Conservation (phyloP, 2,113 vertebrate genomes). For the Fulmarus glacialis region DNA sequence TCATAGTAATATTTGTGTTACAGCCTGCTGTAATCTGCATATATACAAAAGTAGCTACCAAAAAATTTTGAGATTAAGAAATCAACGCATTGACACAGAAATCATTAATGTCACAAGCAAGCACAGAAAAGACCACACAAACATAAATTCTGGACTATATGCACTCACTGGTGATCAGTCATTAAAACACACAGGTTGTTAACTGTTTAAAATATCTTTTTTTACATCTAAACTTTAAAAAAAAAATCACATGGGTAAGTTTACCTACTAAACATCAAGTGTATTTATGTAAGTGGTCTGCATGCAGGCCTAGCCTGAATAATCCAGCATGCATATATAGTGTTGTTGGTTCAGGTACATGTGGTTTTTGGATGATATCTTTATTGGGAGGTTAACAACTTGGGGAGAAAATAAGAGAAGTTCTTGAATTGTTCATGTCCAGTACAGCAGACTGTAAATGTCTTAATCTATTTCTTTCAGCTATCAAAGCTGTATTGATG, state of each 20-base stretch:
- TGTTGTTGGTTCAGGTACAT: not conserved
- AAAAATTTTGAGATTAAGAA: not conserved
- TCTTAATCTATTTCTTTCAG: not conserved
- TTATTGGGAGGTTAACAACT: not conserved
- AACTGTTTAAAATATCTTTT: not conserved
- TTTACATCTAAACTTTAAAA: not conserved
- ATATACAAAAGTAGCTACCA: not conserved
- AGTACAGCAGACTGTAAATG: not conserved
- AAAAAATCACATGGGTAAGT: not conserved
- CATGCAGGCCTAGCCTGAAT: not conserved
- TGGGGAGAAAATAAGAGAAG: not conserved
- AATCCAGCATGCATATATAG: not conserved
- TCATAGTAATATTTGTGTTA: not conserved
- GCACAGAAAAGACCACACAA: not conserved
- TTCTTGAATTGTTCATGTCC: fast-evolving
- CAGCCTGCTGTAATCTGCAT: not conserved
- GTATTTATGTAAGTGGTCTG: not conserved
- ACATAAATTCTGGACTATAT: not conserved
- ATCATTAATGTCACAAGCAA: not conserved
- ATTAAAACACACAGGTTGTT: not conserved
- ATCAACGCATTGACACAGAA: not conserved
- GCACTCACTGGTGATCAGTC: not conserved
- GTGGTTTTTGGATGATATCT: not conserved
- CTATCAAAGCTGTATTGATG: not conserved
- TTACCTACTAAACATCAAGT: not conserved